Base-by-base conservation (phyloP, 1,140 invertebrate species). In the Lutraria rhynchaena region DNA sequence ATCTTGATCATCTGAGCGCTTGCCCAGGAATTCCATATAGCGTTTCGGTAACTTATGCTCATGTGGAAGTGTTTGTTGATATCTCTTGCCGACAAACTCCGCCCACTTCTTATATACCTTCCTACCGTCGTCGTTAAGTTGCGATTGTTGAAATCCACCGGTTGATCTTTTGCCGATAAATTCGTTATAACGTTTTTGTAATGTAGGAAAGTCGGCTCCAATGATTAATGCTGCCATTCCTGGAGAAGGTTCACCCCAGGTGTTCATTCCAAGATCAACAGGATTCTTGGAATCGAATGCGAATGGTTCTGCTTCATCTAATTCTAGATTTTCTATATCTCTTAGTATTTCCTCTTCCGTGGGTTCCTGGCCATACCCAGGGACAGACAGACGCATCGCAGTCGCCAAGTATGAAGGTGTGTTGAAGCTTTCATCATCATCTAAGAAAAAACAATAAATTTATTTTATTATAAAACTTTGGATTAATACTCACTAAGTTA, bases 1-100 rank as follows among this genome's bases (percentile, higher is more conserved):
- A 46, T 31, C 27, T 19, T 22, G 7, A 31, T 29, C n/a, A 58
- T 37, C 3, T 17, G 74, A 27, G 7, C 75, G 24, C 33, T 77
- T 77, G 33, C 75, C 75, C 31, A 77, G 22, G 35, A 77, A 77
- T 27, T 77, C 75, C 75, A 77, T 77, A 44, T 77, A 77, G 35
- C 75, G 44, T 41, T 77, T 77, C 2, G 75, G 33, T 51, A 33
- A 49, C 2, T 44, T 33, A 11, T n/a, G 29, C 15, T 49, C 13
- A 35, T 35, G 15, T 19, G 24, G 22, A 3, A 11, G 49, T 15
- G 46, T 13, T 13, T 53, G 22, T 15, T 13, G 24, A 46, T 51
- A 65, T 55, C 75, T 67, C 33, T 77, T 77, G 7, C 75, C 75
- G 11, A 67, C 33, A 51, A 77, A 77, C 57, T 77, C 75, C 11